These are phyloP conservation scores for Coluber constrictor DNA, from an alignment of 2,797 vertebrate species.

Conservation along the genomic window DNA sequence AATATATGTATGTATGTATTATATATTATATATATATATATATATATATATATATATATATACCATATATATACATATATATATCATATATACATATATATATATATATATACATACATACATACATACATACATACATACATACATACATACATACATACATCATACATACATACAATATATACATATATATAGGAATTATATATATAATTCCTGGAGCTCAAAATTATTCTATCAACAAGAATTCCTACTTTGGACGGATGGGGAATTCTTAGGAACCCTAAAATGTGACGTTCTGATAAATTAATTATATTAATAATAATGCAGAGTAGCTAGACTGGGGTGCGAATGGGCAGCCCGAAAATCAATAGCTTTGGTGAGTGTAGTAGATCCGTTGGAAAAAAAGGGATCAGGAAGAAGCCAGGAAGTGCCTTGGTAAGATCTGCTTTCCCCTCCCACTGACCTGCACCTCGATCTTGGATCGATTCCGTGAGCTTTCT, in stretches of 20 bases:
- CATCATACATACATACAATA: too few relatives aligned
- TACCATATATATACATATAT: too few relatives aligned
- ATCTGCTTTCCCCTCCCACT: neutral
- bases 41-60: too few relatives aligned
- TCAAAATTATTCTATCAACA: neutral
- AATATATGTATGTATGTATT: too few relatives aligned
- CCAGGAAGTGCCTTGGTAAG: neutral
- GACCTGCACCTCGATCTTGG: neutral
- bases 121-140: too few relatives aligned
- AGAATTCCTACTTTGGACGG: neutral
- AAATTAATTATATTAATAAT: neutral
- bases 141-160: too few relatives aligned
- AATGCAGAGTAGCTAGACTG: neutral
- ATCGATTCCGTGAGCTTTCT: neutral
- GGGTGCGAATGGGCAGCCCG: neutral
- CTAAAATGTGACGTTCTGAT: neutral
- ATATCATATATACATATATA: too few relatives aligned
- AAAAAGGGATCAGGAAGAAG: slow-evolving; percentile 26
- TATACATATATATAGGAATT: too few relatives aligned
- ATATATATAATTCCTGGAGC: too few relatives aligned
- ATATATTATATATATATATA: too few relatives aligned
- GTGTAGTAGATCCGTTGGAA: slow-evolving; percentile 49
- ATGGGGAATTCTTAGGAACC: neutral
- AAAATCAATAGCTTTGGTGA: slow-evolving; percentile 42
- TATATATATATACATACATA: too few relatives aligned